Base-by-base conservation (phyloP, 2,113 vertebrate genomes). In the Ibidorhyncha struthersii region DNA sequence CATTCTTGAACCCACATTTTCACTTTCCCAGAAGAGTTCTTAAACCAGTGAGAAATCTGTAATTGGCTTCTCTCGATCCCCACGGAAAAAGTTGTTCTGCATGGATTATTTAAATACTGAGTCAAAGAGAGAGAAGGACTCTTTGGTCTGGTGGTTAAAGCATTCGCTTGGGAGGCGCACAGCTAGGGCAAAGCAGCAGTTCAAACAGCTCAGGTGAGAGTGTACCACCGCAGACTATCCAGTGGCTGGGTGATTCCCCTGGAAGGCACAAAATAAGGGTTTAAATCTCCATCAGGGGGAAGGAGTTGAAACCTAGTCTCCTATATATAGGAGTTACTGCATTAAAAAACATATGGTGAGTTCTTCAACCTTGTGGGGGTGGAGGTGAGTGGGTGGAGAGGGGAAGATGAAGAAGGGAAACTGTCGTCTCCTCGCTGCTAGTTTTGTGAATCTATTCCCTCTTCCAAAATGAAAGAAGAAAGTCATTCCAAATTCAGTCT, bases 31-130 rank as follows among this genome's bases (percentile, higher is more conserved):
- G 86, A 86, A 84, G 86, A 84, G 55, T 91, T 97, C 94, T 93
- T 86, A 92, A 89, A 84, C 91, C 93, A 91, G 89, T 71, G 84
- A 94, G 83, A 91, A 91, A 94, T 71, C 91, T 79, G 7, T 97
- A 96, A 96, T 76, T 94, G 91, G 55, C 63, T 95, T 89, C 77
- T 87, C 72, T 91, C 1, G 0, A 74, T 96, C 83, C 91, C 91
- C 73, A 82, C 7, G 81, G 93, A 89, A 95, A 94, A 96, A 91
- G 91, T 86, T 96, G 93, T 86, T 96, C 93, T 92, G 96, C 86
- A 87, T 96, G 94, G 96, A 96, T 96, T 96, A 95, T 91, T 96
- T 96, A 97, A 96, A 96, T 84, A 86, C 50, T 11, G 55, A 89
- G 93, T 78, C 91, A 86, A 96, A 96, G 91, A 52, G 63, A 92